Base-by-base conservation (phyloP, 2,113 vertebrate genomes). In the Delphinus delphis region DNA sequence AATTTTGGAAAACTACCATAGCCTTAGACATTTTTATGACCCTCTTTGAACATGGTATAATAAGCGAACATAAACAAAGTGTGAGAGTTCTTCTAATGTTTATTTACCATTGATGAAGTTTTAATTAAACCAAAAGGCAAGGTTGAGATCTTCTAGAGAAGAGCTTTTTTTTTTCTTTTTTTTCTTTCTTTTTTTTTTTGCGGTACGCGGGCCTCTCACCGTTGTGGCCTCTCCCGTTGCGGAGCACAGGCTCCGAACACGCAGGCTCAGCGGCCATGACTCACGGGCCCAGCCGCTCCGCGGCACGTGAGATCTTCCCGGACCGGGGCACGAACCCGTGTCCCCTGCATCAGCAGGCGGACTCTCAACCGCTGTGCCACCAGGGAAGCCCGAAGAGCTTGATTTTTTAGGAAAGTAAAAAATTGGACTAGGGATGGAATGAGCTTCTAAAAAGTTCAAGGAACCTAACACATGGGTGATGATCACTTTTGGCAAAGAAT, bases 61-160 rank as follows among this genome's bases (percentile, higher is more conserved):
- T 47, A 82, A 76, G 71, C 10, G 5, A 60, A 36, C 81, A 31
- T 10, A 58, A 25, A 23, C 33, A 86, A 63, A 81, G 25, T n/a
- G 44, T 80, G 20, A 70, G 6, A 58, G 60, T 67, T 85, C n/a
- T 31, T 25, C 11, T n/a, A 41, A 63, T 62, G 28, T 73, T 83
- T 36, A 26, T 20, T 90, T 95, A 41, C 14, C 53, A 77, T 91
- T 47, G 28, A 14, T 60, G 8, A 73, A 15, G 28, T 68, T 96
- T 91, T 92, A 53, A 74, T 63, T 85, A 89, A 92, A 94, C 67
- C 31, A 68, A 92, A 79, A 96, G 28, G 31, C 26, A 89, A 68
- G 31, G 6, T 58, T 33, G 11, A 53, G 13, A 14, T 90, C 70
- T 89, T 28, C 47, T 12, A 89, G 12, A 90, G 3, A 81, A 63